These are phyloP conservation scores for Ladona fulva DNA, from an alignment of 1,140 invertebrate genomes.

Conservation along the genomic window DNA sequence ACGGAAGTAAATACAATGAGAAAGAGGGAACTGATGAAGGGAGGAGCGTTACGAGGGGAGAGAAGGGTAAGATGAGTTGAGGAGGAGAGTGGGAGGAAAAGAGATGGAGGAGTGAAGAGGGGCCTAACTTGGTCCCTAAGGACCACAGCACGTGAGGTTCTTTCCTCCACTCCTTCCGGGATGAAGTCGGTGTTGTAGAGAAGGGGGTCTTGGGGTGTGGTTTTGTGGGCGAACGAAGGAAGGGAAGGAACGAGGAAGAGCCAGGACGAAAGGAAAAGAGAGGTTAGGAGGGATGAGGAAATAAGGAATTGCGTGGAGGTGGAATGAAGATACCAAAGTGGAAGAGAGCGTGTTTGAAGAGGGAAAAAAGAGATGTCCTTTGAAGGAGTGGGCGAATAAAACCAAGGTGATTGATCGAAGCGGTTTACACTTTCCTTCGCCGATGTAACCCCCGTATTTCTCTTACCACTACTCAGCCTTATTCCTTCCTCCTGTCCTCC, in stretches of 20 bases:
- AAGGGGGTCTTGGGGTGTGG: not conserved
- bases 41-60: not conserved
- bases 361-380: too few relatives aligned
- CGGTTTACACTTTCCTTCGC: too few relatives aligned
- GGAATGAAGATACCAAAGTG: too few relatives aligned
- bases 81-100: not conserved
- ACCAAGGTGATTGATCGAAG: too few relatives aligned
- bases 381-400: too few relatives aligned
- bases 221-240: not conserved
- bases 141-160: too few relatives aligned
- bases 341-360: too few relatives aligned
- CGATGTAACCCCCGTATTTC: too few relatives aligned
- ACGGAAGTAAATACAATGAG: not conserved
- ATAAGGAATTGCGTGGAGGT: not conserved
- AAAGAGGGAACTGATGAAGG: not conserved
- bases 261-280: not conserved
- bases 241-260: not conserved
- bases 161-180: too few relatives aligned
- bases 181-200: not conserved
- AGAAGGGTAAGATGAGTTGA: not conserved
- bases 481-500: too few relatives aligned
- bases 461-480: too few relatives aligned
- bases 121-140: not conserved
- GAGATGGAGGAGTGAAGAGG: not conserved
- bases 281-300: not conserved